Conservation (phyloP, 2,888 invertebrate genomes). For the Timandra comae region DNA sequence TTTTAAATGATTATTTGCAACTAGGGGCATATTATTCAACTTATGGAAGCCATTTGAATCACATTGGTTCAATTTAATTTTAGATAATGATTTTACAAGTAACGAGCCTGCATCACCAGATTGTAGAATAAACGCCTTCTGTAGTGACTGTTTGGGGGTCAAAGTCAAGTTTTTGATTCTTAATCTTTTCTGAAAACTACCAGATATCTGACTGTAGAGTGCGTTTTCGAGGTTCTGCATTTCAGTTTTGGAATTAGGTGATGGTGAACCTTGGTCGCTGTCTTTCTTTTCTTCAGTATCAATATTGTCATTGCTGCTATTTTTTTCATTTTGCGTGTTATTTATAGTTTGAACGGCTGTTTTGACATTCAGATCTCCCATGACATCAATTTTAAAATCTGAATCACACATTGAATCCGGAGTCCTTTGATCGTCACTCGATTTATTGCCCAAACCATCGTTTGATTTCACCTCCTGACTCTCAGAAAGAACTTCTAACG, state of each 20-base stretch:
- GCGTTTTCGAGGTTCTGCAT: constrained; percentile 40
- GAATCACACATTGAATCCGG: no score
- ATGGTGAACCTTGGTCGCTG: constrained; percentile 17
- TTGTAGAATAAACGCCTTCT: constrained; percentile 42
- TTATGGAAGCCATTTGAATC: constrained; percentile 27
- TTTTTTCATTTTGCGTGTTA: constrained; percentile 13
- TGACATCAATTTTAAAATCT: constrained; percentile 36
- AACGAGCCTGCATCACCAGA: constrained; percentile 50
- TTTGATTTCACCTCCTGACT: constrained; percentile 26
- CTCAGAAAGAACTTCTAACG: constrained; percentile 32
- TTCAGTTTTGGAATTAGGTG: constrained; percentile 29
- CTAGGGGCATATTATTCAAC: constrained; percentile 26
- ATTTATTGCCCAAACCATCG: constrained; percentile 4
- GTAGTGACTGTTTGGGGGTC: constrained; percentile 49
- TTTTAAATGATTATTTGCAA: constrained; percentile 37
- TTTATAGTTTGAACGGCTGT: constrained; percentile 35
- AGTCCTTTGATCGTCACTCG: no score
- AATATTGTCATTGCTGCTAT: constrained; percentile 1
- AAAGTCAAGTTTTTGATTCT: constrained; percentile 48
- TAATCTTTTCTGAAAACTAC: constrained; percentile 45
- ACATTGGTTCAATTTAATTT: constrained; percentile 22
- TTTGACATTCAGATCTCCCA: constrained; percentile 39
- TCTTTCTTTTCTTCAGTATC: constrained; percentile 1
- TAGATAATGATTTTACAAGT: constrained; percentile 38
- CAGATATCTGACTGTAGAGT: constrained; percentile 38